Evolutionary conservation across 2,888 invertebrate species (phyloP).

Genomic region (Cheilosia impressa): DNA sequence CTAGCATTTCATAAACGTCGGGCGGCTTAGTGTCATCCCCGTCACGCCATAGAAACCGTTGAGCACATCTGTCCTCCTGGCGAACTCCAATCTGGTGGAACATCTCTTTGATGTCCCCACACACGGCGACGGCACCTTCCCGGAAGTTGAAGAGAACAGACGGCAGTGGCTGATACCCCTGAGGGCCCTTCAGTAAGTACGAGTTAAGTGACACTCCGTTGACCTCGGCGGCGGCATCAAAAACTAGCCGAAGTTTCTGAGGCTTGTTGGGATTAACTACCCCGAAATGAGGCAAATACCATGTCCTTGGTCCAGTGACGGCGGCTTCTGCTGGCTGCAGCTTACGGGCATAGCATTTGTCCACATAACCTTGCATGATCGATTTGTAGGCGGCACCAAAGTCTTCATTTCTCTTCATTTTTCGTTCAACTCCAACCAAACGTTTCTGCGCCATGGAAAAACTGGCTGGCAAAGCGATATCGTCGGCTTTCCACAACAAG

Average conservation of each 20-base stretch:
- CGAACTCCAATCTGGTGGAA: slow-evolving; percentile 61
- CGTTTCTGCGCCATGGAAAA: slow-evolving; percentile 70
- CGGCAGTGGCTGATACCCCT: slow-evolving; percentile 77
- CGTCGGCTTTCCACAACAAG: slow-evolving; percentile 17
- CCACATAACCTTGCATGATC: no score
- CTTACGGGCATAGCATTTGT: no score
- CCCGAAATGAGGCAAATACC: no score
- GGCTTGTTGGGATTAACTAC: slow-evolving; percentile 65
- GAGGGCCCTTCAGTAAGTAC: slow-evolving; percentile 78
- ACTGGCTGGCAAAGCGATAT: slow-evolving; percentile 36
- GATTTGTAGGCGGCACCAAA: no score
- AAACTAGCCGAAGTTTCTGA: slow-evolving; percentile 76
- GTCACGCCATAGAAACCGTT: slow-evolving; percentile 16
- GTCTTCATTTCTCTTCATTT: slow-evolving; percentile 60
- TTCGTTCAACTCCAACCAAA: slow-evolving; percentile 67
- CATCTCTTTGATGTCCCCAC: slow-evolving; percentile 77
- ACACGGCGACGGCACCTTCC: slow-evolving; percentile 77
- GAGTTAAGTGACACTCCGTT: slow-evolving; percentile 77
- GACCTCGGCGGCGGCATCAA: slow-evolving; percentile 77
- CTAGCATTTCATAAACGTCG: no score
- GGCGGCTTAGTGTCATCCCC: neutral
- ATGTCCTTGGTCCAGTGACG: no score
- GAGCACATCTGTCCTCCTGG: slow-evolving; percentile 11
- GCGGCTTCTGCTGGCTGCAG: no score
- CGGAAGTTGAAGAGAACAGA: slow-evolving; percentile 78